Evolutionary conservation across 2,113 vertebrate genomes (phyloP).

Genomic region (Oxygymnocypris stewartii): DNA sequence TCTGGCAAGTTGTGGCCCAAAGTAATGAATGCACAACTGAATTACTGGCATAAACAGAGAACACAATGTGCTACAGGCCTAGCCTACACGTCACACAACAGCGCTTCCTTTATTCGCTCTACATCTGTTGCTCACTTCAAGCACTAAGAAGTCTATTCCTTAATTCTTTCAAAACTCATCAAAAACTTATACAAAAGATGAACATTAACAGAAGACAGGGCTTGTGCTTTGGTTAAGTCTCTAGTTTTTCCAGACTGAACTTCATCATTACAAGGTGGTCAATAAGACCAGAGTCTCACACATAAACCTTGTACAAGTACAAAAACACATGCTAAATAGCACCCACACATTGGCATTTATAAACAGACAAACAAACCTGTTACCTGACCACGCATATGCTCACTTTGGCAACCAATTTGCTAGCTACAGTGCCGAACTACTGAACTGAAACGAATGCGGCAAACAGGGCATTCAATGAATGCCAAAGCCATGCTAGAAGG

Average conservation of each 20-base stretch:
- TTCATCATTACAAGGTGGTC: neutral
- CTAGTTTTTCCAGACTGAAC: neutral
- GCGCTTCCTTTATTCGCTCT: neutral
- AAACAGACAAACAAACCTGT: neutral
- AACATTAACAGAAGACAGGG: neutral
- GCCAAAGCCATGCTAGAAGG: neutral
- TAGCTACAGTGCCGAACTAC: neutral
- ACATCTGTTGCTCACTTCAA: neutral
- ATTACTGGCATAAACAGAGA: slow-evolving; percentile 9
- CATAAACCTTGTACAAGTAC: neutral
- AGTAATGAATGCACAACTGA: neutral
- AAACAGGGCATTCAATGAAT: neutral
- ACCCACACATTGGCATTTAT: neutral
- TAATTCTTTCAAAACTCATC: neutral
- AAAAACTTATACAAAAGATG: neutral
- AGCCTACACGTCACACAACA: neutral
- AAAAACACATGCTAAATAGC: neutral
- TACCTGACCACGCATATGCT: neutral
- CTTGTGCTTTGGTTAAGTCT: neutral
- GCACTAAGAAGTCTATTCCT: too few relatives aligned
- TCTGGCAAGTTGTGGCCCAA: neutral
- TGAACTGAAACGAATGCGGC: neutral
- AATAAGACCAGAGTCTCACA: neutral
- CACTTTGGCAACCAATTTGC: neutral
- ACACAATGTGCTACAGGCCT: neutral